phyloP scores from a whole-genome alignment of 2,113 vertebrate species.

The Alaudala cheleensis region DNA sequence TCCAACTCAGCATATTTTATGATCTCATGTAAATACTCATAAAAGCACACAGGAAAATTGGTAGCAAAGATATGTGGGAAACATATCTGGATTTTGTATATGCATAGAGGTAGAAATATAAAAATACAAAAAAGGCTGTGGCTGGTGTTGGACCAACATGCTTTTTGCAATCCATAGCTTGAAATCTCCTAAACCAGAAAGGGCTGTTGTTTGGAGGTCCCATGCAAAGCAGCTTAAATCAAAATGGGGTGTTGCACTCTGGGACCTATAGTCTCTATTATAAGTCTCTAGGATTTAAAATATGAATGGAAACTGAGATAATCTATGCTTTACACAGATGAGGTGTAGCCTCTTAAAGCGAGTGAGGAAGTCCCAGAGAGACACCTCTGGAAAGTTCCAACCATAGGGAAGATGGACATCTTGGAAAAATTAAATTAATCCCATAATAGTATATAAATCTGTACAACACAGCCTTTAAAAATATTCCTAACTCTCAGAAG shows the following conservation, averaged over 20 bases:
- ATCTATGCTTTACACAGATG: not conserved
- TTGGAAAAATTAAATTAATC: slow-evolving; percentile 68
- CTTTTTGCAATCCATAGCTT: not conserved
- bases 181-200: not conserved
- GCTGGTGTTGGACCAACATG: not conserved
- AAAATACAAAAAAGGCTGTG: not conserved
- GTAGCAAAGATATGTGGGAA: not conserved
- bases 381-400: slow-evolving; percentile 24
- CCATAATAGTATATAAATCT: slow-evolving; percentile 56
- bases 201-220: not conserved
- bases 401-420: slow-evolving; percentile 51
- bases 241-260: not conserved
- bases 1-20: not conserved
- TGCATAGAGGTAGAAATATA: not conserved
- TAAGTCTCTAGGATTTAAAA: not conserved
- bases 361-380: not conserved
- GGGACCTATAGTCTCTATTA: not conserved
- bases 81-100: not conserved
- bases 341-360: not conserved
- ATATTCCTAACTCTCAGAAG: slow-evolving; percentile 58
- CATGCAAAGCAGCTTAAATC: not conserved
- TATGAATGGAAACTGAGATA: not conserved
- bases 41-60: not conserved
- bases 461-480: slow-evolving; percentile 59
- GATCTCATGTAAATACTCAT: not conserved